Evolutionary conservation across 2,797 vertebrate species (phyloP).

Genomic region (Galago senegalensis): DNA sequence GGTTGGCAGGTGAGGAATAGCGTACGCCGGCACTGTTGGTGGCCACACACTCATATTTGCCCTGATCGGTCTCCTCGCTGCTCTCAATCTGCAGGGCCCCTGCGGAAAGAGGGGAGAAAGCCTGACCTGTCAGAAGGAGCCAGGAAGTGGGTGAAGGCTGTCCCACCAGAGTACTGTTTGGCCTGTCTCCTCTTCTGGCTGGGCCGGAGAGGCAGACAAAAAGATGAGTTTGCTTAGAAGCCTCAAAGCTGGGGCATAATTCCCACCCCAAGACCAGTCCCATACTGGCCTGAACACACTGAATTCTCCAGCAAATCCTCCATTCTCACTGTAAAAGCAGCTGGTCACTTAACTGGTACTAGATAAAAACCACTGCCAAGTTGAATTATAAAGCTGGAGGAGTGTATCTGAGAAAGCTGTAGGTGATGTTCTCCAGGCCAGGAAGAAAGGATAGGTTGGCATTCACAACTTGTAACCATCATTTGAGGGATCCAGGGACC

Average conservation of each 20-base stretch:
- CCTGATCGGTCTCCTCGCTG: conserved; percentile 99
- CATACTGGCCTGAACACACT: fast-evolving
- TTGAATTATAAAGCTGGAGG: fast-evolving
- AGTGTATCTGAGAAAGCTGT: fast-evolving
- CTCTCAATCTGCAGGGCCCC: conserved; percentile 99
- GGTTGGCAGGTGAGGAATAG: conserved; percentile 99
- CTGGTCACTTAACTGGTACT: fast-evolving
- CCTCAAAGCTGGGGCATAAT: not conserved
- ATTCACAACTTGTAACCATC: fast-evolving
- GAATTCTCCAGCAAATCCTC: fast-evolving
- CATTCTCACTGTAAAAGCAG: fast-evolving
- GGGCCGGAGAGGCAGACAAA: not conserved
- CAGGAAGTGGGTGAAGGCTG: not conserved
- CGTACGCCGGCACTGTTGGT: conserved; percentile 98
- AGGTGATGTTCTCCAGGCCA: fast-evolving
- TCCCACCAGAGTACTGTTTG: not conserved
- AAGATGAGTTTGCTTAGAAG: not conserved
- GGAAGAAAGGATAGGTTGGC: too few species aligned
- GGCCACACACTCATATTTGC: conserved; percentile 99
- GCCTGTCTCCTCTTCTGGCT: not conserved
- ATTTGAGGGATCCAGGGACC: not conserved
- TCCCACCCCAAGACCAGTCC: not conserved
- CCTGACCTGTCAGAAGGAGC: not conserved
- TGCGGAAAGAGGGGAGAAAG: conserved; percentile 85
- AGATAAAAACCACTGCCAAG: fast-evolving